These are phyloP conservation scores for Chironomus striatipennis DNA, from an alignment of 1,140 invertebrate genomes.

Conservation along the genomic window DNA sequence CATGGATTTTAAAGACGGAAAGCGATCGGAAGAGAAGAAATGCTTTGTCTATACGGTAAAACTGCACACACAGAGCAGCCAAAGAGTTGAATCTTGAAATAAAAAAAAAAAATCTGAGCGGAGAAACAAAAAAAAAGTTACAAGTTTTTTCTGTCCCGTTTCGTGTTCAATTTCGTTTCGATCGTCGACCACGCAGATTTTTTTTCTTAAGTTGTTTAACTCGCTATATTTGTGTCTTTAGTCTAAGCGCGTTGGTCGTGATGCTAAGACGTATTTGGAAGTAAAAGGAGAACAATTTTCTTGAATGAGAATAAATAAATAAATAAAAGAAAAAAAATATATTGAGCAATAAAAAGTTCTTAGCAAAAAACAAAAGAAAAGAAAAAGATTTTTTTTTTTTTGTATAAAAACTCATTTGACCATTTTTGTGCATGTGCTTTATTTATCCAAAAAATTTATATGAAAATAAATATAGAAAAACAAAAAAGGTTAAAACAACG, in stretches of 20 bases:
- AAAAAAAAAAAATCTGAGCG: neutral
- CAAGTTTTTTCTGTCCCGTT: neutral
- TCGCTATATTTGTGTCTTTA: conserved; percentile 16
- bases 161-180: neutral
- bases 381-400: conserved; percentile 3
- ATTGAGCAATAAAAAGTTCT: neutral
- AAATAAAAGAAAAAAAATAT: neutral
- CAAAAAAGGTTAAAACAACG: neutral
- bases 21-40: neutral
- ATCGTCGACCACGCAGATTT: conserved; percentile 21
- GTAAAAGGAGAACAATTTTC: neutral
- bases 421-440: conserved; percentile 4
- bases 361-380: neutral
- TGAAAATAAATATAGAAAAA: neutral
- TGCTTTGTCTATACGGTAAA: neutral
- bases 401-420: conserved; percentile 16
- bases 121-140: neutral
- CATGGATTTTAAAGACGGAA: too few species aligned
- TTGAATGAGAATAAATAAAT: neutral
- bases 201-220: conserved; percentile 23
- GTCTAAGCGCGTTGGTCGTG: conserved; percentile 19
- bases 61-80: neutral
- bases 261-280: conserved; percentile 22
- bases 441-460: neutral
- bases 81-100: neutral